A percentile compares a stretch with the other conserved stretches of the same genome.
phyloP scores from a whole-genome alignment of 2,113 vertebrate species.

The Equus przewalskii region DNA sequence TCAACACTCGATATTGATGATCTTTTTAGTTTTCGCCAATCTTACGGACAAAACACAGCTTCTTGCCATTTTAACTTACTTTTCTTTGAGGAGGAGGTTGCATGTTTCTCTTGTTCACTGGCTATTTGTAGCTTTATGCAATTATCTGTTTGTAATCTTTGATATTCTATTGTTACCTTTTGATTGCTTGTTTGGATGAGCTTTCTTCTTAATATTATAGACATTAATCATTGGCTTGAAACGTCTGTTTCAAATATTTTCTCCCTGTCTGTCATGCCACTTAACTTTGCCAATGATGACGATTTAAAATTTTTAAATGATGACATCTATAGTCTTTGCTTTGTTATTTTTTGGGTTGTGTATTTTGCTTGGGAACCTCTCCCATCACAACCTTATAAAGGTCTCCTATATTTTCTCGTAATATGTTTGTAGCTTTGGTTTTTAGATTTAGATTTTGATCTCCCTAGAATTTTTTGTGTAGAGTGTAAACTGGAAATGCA shows the following conservation, averaged over 20 bases:
- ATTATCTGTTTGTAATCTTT: neutral
- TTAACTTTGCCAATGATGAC: neutral
- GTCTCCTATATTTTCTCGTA: neutral
- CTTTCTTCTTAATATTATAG: neutral
- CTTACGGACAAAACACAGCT: neutral
- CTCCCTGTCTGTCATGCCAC: neutral
- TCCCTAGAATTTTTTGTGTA: neutral
- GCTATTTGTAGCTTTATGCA: neutral
- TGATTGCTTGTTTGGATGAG: neutral
- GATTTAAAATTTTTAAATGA: neutral
- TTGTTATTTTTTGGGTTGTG: neutral
- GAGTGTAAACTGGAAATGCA: neutral
- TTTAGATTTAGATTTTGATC: constrained; percentile 16
- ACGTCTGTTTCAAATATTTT: constrained; percentile 23
- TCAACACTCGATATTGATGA: neutral
- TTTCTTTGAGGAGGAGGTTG: neutral
- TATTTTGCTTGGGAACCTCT: neutral
- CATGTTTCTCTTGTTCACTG: neutral
- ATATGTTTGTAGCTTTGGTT: neutral
- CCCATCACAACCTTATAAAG: neutral
- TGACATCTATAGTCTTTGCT: neutral
- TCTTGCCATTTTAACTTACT: neutral
- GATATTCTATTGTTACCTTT: neutral
- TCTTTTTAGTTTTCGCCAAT: neutral
- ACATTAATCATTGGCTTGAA: constrained; percentile 29